Evolutionary conservation across 2,797 vertebrate genomes (phyloP).

Genomic region (Alfaro cultratus): DNA sequence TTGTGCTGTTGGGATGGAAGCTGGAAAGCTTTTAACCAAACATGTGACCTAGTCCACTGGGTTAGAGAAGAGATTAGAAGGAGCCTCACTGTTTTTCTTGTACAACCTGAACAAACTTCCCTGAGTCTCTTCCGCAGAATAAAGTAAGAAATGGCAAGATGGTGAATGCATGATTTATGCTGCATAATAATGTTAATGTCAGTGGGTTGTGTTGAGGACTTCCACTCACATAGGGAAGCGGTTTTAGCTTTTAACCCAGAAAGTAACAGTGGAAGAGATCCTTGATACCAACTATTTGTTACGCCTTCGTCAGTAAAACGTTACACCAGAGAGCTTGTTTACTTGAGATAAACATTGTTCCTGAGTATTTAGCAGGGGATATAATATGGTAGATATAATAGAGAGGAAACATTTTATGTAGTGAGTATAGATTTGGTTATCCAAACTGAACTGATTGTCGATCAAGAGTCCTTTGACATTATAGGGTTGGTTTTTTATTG

Average conservation of each 20-base stretch:
- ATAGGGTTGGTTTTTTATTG: neutral
- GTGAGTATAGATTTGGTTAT: neutral
- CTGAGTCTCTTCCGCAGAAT: neutral
- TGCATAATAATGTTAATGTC: neutral
- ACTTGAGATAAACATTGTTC: neutral
- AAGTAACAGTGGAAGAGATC: neutral
- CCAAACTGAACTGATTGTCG: neutral
- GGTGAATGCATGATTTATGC: neutral
- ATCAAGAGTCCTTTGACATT: neutral
- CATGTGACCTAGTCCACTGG: neutral
- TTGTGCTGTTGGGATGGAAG: neutral
- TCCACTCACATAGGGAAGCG: neutral
- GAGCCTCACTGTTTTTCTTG: neutral
- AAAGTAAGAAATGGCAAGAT: neutral
- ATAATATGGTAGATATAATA: neutral
- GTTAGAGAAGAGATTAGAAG: neutral
- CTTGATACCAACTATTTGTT: neutral
- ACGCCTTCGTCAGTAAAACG: neutral
- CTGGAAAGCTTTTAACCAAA: neutral
- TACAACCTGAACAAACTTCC: neutral
- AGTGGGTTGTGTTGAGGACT: neutral
- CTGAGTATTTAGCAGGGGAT: neutral
- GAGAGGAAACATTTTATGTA: neutral
- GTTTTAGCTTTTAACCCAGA: neutral
- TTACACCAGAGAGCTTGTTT: neutral